Percentiles rank a stretch among this genome's conserved stretches.
phyloP scores from a whole-genome alignment of 1,140 invertebrate genomes.

The Halyomorpha halys region DNA sequence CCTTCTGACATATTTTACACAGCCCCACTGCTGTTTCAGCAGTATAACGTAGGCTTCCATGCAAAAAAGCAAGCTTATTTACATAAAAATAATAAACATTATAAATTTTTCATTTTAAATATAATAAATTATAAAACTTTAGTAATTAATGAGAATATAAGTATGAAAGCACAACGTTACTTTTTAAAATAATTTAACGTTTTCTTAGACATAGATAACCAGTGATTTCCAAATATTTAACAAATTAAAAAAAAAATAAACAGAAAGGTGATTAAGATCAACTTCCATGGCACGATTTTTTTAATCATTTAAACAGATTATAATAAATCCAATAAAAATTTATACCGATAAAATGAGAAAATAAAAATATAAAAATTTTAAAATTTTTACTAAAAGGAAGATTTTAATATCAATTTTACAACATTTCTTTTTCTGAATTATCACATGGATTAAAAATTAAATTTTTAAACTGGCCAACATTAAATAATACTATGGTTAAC shows the following conservation, averaged over 20 bases:
- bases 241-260: too few species aligned
- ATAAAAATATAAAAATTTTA: background rate
- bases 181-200: background rate
- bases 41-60: constrained; percentile 8
- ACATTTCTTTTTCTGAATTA: constrained; percentile 7
- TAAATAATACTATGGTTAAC: too few species aligned
- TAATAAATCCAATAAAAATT: background rate
- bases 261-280: too few species aligned
- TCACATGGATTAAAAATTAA: constrained; percentile 14
- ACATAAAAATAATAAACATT: constrained; percentile 11
- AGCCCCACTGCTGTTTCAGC: constrained; percentile 2
- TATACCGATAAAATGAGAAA: background rate
- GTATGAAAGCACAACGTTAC: constrained; percentile 16
- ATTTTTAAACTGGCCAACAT: too few species aligned
- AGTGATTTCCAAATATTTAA: too few species aligned
- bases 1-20: constrained; percentile 8
- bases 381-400: background rate
- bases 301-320: too few species aligned
- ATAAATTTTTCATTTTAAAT: constrained; percentile 5
- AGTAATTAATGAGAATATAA: constrained; percentile 5
- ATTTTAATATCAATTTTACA: background rate
- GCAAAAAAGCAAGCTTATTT: constrained; percentile 18
- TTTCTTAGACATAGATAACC: too few species aligned
- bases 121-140: constrained; percentile 15
- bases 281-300: too few species aligned